These are phyloP conservation scores for Eueides isabella DNA, from an alignment of 1,140 invertebrate species.

Conservation along the genomic window DNA sequence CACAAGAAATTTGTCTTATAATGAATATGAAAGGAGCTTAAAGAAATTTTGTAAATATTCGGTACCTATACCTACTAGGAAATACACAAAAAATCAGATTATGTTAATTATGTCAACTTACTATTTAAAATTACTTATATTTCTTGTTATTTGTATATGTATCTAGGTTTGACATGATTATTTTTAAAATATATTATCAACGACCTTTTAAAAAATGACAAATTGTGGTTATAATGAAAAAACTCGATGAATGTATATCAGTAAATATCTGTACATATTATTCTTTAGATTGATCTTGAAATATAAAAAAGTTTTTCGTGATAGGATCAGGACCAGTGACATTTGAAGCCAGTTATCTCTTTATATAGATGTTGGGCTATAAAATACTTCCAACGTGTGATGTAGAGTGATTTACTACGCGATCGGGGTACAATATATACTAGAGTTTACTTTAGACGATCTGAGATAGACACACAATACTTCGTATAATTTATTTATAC, in stretches of 20 bases:
- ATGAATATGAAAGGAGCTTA: too few relatives aligned
- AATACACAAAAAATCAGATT: too few relatives aligned
- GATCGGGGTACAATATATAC: constrained; percentile 60
- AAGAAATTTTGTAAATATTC: too few relatives aligned
- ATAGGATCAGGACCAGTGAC: constrained; percentile 38
- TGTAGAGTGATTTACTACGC: constrained; percentile 67
- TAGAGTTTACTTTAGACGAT: constrained; percentile 74
- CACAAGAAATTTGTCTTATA: too few relatives aligned
- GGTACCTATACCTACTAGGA: too few relatives aligned
- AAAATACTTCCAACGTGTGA: constrained; percentile 66
- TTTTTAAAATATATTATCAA: too few relatives aligned
- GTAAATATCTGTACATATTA: background rate
- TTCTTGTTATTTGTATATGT: too few relatives aligned
- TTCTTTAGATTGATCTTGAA: background rate
- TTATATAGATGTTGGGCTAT: constrained; percentile 56
- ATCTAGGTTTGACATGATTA: too few relatives aligned
- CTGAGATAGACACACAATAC: constrained; percentile 60
- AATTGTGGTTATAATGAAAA: too few relatives aligned
- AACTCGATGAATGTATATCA: background rate
- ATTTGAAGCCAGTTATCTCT: constrained; percentile 52
- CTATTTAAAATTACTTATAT: too few relatives aligned
- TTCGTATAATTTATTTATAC: constrained; percentile 77
- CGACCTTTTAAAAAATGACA: too few relatives aligned
- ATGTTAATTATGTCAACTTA: too few relatives aligned
- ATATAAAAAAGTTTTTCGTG: constrained; percentile 26